A percentile compares a stretch with the other conserved stretches of the same genome.
These are phyloP conservation scores for Palythoa heliodiscus DNA, from an alignment of 92 coral and sea anemone species.

Conservation along the genomic window DNA sequence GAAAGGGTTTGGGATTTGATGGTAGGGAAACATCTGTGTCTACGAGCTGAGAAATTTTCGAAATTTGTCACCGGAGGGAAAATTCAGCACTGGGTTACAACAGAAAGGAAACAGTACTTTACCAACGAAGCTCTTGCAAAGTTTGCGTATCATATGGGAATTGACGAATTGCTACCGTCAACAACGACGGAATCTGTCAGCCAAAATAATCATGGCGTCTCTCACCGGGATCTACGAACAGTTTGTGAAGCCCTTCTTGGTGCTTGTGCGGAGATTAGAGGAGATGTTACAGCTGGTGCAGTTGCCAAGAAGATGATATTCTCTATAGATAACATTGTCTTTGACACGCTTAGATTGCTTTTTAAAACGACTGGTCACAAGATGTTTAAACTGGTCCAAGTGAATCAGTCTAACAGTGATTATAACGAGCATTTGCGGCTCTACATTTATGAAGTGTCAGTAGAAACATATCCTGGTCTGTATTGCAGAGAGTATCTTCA, in stretches of 20 bases:
- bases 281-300: background rate
- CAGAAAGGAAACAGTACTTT: slow-evolving; percentile 17
- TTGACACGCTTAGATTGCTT: background rate
- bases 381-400: slow-evolving; percentile 15
- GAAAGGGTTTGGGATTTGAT: background rate
- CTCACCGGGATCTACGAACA: slow-evolving; percentile 1
- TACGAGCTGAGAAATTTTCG: background rate
- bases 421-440: background rate
- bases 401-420: background rate
- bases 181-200: background rate
- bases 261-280: slow-evolving; percentile 17
- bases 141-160: slow-evolving; percentile 5
- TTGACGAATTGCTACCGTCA: background rate
- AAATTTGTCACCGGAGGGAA: background rate
- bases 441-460: background rate
- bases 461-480: background rate
- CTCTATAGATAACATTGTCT: background rate
- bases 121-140: slow-evolving; percentile 15
- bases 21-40: background rate
- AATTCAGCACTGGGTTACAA: slow-evolving; percentile 26
- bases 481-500: background rate
- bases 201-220: background rate
- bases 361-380: slow-evolving; percentile 8
- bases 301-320: slow-evolving; percentile 28
- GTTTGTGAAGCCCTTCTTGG: slow-evolving; percentile 19